Base-by-base conservation (phyloP, 2,113 vertebrate genomes). In the Anguilla rostrata region DNA sequence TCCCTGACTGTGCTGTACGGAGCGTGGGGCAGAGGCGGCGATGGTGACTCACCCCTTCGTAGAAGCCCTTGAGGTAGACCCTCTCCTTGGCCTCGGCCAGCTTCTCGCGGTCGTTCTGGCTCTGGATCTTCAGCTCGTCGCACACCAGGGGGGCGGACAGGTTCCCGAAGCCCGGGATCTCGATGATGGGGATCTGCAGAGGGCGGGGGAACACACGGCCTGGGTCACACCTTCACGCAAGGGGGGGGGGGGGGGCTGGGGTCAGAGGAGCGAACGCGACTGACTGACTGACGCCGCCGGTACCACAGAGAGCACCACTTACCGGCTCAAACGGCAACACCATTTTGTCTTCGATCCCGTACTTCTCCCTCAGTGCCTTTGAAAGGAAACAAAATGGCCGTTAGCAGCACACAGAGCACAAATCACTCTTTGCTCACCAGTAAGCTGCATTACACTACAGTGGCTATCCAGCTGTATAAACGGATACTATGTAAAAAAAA, bases 71-170 rank as follows among this genome's bases (percentile, higher is more conserved):
- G 75, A 99, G 93, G 91, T 99, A 99, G 56, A 98, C 92, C 88
- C 92, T 98, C 91, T 99, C 98, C 87, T 99, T 99, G 89, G 98
- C 98, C 93, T 99, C 98, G 20, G 93, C 93, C 91, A 99, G 97
- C 90, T 99, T 99, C 90, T 99, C 98, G 86, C 94, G 94, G 93
- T 99, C 98, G 81, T 99, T 99, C 94, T 99, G 98, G 93, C 98
- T 99, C 94, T 99, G 97, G 90, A 99, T 97, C 95, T 99, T 99
- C 87, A 99, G 92, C 83, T 98, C 97, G 1, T 99, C 98, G 87
- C 97, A 99, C 81, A 99, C 12, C 5, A 94, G 85, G 0, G 96
- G 96, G 91, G 98, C 98, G 41, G 97, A 97, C n/a, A 99, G 96
- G 89, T 90, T 97, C 84, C 98, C 98, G 81, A 96, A 97, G n/a